Percentiles rank a stretch among this genome's conserved stretches.
Conservation (phyloP, 2,888 invertebrate species). For the Trichogramma evanescens region DNA sequence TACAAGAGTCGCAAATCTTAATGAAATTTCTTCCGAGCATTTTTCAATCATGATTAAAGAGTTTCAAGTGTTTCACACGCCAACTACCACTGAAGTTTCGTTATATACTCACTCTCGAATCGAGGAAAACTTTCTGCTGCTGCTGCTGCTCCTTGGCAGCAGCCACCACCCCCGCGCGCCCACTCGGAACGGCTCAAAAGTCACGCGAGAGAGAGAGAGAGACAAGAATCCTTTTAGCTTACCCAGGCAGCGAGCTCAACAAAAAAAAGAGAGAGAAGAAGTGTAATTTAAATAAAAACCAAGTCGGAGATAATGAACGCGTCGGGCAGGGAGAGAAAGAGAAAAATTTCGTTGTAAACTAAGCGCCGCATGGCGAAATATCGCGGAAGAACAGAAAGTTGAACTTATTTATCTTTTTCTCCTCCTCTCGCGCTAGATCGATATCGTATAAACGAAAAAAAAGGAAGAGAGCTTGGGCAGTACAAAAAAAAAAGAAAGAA, state of each 20-base stretch:
- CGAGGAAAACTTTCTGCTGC: background rate
- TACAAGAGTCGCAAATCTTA: background rate
- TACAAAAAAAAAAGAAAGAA: background rate
- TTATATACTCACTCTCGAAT: no score
- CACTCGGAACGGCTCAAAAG: no score
- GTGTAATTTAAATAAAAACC: background rate
- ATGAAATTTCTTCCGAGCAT: background rate
- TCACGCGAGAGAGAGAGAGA: background rate
- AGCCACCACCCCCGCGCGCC: background rate
- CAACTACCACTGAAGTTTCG: background rate
- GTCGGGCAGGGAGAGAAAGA: background rate
- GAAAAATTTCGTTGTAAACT: background rate
- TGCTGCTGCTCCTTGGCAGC: background rate
- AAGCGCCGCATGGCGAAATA: background rate
- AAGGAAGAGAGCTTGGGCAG: background rate
- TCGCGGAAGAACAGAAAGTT: background rate
- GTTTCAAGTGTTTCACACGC: slow-evolving; percentile 5
- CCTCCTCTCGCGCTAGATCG: no score
- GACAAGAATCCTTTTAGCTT: background rate
- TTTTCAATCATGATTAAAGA: slow-evolving; percentile 7
- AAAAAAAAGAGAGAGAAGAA: background rate
- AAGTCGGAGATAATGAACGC: background rate
- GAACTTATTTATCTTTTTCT: no score
- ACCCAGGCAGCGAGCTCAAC: background rate
- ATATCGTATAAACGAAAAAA: slow-evolving; percentile 3